These are phyloP conservation scores for Trissolcus brochymenae DNA, from an alignment of 2,888 invertebrate genomes.

Conservation along the genomic window DNA sequence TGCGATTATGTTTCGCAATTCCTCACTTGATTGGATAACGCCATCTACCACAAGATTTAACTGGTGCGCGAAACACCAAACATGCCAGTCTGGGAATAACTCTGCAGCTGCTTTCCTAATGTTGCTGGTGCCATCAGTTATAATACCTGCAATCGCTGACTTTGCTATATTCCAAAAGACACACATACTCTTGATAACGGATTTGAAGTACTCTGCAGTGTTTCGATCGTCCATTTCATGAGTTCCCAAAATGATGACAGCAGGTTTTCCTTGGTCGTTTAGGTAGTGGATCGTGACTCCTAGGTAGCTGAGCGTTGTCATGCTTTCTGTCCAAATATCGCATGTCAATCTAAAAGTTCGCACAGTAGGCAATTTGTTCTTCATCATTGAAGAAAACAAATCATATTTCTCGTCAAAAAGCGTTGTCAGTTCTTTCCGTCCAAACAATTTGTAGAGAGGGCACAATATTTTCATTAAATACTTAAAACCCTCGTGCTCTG, in stretches of 20 bases:
- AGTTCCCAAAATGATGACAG: conserved; percentile 10
- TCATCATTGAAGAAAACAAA: no score
- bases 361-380: no score
- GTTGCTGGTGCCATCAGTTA: conserved; percentile 1
- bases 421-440: no score
- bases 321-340: conserved; percentile 55
- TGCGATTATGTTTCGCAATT: background rate
- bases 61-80: conserved; percentile 11
- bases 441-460: conserved; percentile 5
- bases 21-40: background rate
- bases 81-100: background rate
- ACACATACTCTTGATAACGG: conserved; percentile 5
- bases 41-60: conserved; percentile 9
- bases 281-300: conserved; percentile 18
- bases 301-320: conserved; percentile 29
- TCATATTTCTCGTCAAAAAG: no score
- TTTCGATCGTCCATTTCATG: conserved; percentile 5
- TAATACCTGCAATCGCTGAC: background rate
- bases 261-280: background rate
- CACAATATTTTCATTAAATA: conserved; percentile 5
- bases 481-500: conserved; percentile 11
- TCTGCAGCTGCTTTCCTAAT: conserved; percentile 14
- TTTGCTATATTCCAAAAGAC: conserved; percentile 6
- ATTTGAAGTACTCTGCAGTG: conserved; percentile 8
- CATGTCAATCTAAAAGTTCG: conserved; percentile 45